Evolutionary conservation across 2,888 invertebrate genomes (phyloP), one percentile per base, ranked within the genome.

Genomic region (Ashinkailepas kermadecensis): DNA sequence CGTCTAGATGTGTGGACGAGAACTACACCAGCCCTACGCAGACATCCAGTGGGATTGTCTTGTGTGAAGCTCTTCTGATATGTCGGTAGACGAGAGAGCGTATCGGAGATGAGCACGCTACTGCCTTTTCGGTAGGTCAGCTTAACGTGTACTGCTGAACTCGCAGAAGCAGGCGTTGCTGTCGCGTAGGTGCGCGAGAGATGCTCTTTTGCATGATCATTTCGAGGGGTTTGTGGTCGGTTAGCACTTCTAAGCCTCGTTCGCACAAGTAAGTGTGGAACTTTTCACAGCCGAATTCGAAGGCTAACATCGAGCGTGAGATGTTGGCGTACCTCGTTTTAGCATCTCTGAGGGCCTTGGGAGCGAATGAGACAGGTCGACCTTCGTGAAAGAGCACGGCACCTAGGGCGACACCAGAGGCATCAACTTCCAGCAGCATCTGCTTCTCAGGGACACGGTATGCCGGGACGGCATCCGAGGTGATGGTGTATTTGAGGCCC

Each of bases 291-390:
- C 65, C 65, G 11, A 65, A 65, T 6, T n/a, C 65, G 21, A 65
- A 21, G 1, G 65, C 65, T 11, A 65, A 23, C 65, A 65, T 65
- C 65, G 21, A 8, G 21, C 65, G 4, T 65, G 21, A 21, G n/a
- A 65, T 65, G 65, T 65, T 65, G 65, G 65, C 65, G 65, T 65
- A 65, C 65, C 65, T 65, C 7, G 65, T 65, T 11, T 65, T n/a
- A n/a, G 65, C n/a, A 11, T 65, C 65, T 21, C 65, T 65, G 8
- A 65, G 65, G 6, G 65, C 65, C n/a, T 65, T 65, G 7, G 65
- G n/a, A n/a, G n/a, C 65, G 65, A 65, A 65, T n/a, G 65, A 21
- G n/a, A 65, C 65, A n/a, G n/a, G 65, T n/a, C 15, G 65, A 11
- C 65, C 65, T 7, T 65, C 65, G 9, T 65, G 65, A 21, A 65